Evolutionary conservation across 2,888 invertebrate genomes (phyloP), one percentile per base, ranked within the genome.

Genomic region (Hedya salicella): DNA sequence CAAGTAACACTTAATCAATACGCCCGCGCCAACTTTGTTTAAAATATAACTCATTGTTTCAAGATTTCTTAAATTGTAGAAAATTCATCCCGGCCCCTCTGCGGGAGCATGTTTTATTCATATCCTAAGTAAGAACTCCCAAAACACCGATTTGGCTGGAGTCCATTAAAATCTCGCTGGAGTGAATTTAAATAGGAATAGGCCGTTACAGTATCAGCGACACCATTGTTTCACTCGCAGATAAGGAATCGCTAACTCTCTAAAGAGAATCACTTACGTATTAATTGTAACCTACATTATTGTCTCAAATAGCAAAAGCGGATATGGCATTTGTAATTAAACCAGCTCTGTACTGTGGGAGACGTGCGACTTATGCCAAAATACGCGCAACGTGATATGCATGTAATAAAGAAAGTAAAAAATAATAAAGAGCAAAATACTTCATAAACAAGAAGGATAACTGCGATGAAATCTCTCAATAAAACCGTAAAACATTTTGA

Each of bases 21-120:
- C 32, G 14, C 19, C 17, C n/a, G 30, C 16, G 44, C 46, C 17
- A 59, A 59, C 46, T 48, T 60, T 50, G 64, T 61, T 65, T 65
- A 76, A 74, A 77, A 75, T 77, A 75, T 75, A 75, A 76, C 63
- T 69, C 71, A 69, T 73, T 76, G 75, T 73, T 71, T 75, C 72
- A 64, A 68, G 74, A 76, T 77, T 77, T 78, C 77, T 75, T 67
- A 72, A 79, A 78, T 73, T 72, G 70, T 42, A 46, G 16, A 61
- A 52, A 63, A 62, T 60, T 50, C 62, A 68, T 64, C 39, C 68
- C 67, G 59, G 63, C 67, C 66, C 69, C 67, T 64, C 71, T 67
- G 69, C 71, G 62, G 68, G 70, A 19, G 60, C 73, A 89, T 89
- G 88, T 89, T 87, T 88, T 87, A 89, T 89, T 89, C 87, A 88